Evolutionary conservation across 1,140 invertebrate species (phyloP).

Genomic region (Anastatus disparis): DNA sequence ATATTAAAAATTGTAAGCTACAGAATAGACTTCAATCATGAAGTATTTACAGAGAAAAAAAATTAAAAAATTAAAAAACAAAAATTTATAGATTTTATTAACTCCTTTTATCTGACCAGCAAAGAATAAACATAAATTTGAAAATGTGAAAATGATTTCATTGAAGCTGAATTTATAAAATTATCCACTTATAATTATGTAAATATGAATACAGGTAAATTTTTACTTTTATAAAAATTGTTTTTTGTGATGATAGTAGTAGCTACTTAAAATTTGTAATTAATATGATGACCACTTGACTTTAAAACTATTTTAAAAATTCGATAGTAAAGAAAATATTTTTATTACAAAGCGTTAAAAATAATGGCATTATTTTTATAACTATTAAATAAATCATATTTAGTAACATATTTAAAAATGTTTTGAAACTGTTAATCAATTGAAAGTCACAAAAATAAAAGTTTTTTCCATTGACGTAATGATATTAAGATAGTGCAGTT

Average conservation of each 20-base stretch:
- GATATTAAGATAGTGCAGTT: too few species aligned
- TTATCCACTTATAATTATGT: neutral
- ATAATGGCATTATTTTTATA: too few species aligned
- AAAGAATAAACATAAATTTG: neutral
- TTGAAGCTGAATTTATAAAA: neutral
- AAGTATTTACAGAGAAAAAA: conserved; percentile 5
- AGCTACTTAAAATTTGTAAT: conserved; percentile 7
- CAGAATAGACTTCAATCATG: conserved; percentile 24
- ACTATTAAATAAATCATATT: too few species aligned
- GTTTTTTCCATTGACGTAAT: too few species aligned
- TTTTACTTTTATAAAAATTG: conserved; percentile 12
- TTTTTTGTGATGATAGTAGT: conserved; percentile 12
- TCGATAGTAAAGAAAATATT: too few species aligned
- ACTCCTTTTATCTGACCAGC: conserved; percentile 5
- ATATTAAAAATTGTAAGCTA: conserved; percentile 34
- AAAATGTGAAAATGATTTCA: neutral
- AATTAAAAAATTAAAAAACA: conserved; percentile 13
- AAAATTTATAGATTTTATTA: conserved; percentile 30
- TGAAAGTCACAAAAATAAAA: too few species aligned
- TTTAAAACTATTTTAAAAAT: conserved; percentile 16
- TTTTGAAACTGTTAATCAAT: too few species aligned
- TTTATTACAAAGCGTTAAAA: too few species aligned
- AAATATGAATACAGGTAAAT: conserved; percentile 24
- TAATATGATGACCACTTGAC: conserved; percentile 30
- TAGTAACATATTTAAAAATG: too few species aligned